These are phyloP conservation scores for Forbesichthys papilliferus DNA, from an alignment of 2,113 vertebrate genomes.

Conservation along the genomic window DNA sequence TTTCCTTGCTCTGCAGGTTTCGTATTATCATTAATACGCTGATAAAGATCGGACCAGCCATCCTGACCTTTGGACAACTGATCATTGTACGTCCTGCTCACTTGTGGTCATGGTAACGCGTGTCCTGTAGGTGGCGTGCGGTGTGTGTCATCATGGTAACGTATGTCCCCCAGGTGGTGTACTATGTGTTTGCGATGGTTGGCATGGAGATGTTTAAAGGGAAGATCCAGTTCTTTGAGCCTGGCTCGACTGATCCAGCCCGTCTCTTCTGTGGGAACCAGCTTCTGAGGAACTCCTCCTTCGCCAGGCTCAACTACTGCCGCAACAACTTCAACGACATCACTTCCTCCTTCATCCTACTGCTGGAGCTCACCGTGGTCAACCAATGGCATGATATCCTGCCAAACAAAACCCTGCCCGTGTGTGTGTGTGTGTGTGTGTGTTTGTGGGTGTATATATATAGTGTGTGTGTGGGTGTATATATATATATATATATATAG, in stretches of 20 bases:
- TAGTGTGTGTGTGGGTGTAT: no score
- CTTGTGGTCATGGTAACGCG: not conserved
- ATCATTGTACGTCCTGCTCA: slow-evolving; percentile 81
- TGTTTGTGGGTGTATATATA: no score
- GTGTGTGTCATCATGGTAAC: slow-evolving; percentile 35
- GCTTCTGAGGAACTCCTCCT: slow-evolving; percentile 76
- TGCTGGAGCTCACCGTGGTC: slow-evolving; percentile 91
- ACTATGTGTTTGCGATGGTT: slow-evolving; percentile 89
- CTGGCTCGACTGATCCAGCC: slow-evolving; percentile 39
- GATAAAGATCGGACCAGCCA: slow-evolving; percentile 88
- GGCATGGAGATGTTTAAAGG: slow-evolving; percentile 91
- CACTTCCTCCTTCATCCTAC: slow-evolving; percentile 81
- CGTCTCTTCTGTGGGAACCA: slow-evolving; percentile 81
- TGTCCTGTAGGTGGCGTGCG: slow-evolving; percentile 84
- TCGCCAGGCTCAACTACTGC: slow-evolving; percentile 86
- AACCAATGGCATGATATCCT: slow-evolving; percentile 99
- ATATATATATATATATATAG: no score
- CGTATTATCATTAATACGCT: slow-evolving; percentile 88
- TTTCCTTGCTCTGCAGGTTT: slow-evolving; percentile 73
- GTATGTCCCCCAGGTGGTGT: slow-evolving; percentile 79
- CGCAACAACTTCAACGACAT: slow-evolving; percentile 94
- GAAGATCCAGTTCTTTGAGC: slow-evolving; percentile 80
- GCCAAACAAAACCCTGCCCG: slow-evolving; percentile 17
- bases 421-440: not conserved
- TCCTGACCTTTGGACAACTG: slow-evolving; percentile 89